Evolutionary conservation across 1,140 invertebrate genomes (phyloP), one percentile per base, ranked within the genome.

Genomic region (Plectrocnemia conspersa): DNA sequence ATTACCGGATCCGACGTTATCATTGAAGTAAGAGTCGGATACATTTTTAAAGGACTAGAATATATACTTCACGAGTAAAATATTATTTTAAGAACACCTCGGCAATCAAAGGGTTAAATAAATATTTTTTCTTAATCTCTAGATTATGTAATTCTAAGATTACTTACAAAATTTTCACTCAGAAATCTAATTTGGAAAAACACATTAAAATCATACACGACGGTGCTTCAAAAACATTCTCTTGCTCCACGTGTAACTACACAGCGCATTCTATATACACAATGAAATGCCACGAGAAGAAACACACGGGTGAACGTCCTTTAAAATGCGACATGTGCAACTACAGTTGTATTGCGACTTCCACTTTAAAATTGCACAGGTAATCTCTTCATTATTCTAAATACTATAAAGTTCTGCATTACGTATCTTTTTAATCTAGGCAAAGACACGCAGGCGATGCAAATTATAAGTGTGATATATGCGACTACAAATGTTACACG

Each of bases 171-270:
- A n/a, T n/a, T n/a, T n/a, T n/a, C n/a, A n/a, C n/a, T n/a, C 36
- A 58, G 56, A 58, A 53, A 33, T 58, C 56, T n/a, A 58, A 58
- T 38, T 45, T 58, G 24, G 15, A 47, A 45, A 58, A 58, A 35
- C 56, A 58, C 42, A 44, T 47, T 18, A 18, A 16, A 33, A 15
- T 53, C 24, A 22, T 48, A 32, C 56, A 58, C 36, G 25, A 15
- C 1, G 27, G 24, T 24, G 29, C 21, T 41, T 33, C 27, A 7
- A 21, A 24, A 25, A 33, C 3, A 24, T 40, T 41, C 41, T 15
- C 49, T 4, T 58, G 56, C 18, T 0, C 23, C 9, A 13, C 9
- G 29, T 58, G 56, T 44, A 16, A 44, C 35, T 53, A 53, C 32
- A 24, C 18, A n/a, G 50, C 40, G 13, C 41, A 38, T 22, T 45